phyloP scores from a whole-genome alignment of 2,888 invertebrate species.

The Chirona hameri region DNA sequence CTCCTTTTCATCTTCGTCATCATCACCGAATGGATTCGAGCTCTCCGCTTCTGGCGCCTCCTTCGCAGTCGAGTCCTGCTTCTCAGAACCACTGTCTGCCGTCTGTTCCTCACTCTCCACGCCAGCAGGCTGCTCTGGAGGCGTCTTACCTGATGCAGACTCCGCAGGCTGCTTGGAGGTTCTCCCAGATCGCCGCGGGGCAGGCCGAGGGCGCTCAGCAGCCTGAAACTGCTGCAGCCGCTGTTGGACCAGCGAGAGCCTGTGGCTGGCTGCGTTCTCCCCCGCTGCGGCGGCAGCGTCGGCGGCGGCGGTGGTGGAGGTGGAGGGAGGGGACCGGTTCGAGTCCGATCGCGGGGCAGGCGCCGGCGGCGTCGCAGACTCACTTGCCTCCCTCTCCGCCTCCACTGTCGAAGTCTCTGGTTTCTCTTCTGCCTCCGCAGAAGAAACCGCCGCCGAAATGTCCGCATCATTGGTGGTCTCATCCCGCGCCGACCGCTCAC shows the following conservation, averaged over 20 bases:
- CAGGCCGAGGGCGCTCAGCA: background rate
- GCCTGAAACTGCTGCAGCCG: background rate
- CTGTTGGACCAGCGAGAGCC: conserved; percentile 8
- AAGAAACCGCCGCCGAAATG: too few species aligned
- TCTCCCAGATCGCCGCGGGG: background rate
- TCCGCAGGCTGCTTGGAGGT: background rate
- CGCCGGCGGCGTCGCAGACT: too few species aligned
- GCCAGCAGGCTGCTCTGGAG: background rate
- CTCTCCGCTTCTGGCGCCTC: background rate
- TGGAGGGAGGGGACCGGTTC: too few species aligned
- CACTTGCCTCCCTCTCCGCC: too few species aligned
- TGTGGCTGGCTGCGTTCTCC: background rate
- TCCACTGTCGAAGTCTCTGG: too few species aligned
- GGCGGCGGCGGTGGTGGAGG: too few species aligned
- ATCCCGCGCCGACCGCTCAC: background rate
- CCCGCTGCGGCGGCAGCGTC: too few species aligned
- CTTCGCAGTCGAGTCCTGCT: background rate
- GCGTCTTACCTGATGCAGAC: background rate
- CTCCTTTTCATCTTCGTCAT: background rate
- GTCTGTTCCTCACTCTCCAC: background rate
- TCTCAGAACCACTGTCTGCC: background rate
- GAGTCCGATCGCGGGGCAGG: too few species aligned
- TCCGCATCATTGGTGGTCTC: background rate
- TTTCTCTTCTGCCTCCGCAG: background rate
- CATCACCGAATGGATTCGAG: background rate